Evolutionary conservation across 2,797 vertebrate species (phyloP), one percentile per base, ranked within the genome.

Genomic region (Pagetopsis macropterus): DNA sequence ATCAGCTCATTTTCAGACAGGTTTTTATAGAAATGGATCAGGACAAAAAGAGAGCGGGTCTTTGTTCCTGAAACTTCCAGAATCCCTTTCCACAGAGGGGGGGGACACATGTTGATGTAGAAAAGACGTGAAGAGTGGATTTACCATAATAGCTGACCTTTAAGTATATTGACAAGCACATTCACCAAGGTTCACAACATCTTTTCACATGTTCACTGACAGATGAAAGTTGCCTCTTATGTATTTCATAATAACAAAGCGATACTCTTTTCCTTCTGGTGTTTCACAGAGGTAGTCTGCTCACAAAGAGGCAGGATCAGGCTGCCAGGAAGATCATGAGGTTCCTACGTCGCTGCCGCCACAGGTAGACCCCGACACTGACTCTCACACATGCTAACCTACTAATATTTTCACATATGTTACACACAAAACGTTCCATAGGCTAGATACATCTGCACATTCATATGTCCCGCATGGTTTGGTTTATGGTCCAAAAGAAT

Each of bases 311-410:
- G 91, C 98, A 99, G 93, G 98, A 99, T 91, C 98, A 99, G 93
- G 98, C 98, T 91, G 98, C 98, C 92, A 97, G 98, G 87, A 99
- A 99, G 93, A 99, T 99, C 84, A 99, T 99, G 98, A 95, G 98
- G 91, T 99, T 99, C 91, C 95, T 99, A 73, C 97, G 98, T 77
- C 97, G 98, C 89, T 99, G 98, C 92, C 97, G 98, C 87, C 98
- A 99, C 97, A 99, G 98, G 98, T 99, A 94, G 87, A 80, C 65
- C 75, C 68, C 65, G 3, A 65, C 83, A 50, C 45, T 5, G 23
- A 73, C 65, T 60, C 66, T 21, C 44, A 73, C 51, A 52, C 44
- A 17, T 23, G 2, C 60, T 17, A 46, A 61, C 75, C 51, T 27
- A 61, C 71, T n/a, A 51, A 74, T 46, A 37, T 40, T 45, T 15